A percentile compares a stretch with the other conserved stretches of the same genome.
phyloP scores from a whole-genome alignment of 2,888 invertebrate genomes.

The Lapara coniferarum region DNA sequence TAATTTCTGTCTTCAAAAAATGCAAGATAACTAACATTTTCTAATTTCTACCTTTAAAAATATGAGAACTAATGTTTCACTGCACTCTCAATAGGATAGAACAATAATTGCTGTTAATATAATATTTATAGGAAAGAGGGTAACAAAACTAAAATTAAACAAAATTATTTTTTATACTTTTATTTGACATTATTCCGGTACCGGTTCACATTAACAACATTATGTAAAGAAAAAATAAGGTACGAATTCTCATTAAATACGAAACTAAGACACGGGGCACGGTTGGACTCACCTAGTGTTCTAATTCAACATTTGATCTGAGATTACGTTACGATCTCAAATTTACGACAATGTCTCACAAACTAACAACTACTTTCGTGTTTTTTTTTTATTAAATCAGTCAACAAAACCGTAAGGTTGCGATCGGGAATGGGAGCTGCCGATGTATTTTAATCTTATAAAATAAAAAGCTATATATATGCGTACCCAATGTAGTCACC shows the following conservation, averaged over 20 bases:
- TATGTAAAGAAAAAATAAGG: slow-evolving; percentile 73
- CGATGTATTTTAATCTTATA: not conserved
- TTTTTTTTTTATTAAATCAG: slow-evolving; percentile 19
- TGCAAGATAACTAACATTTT: too few species aligned
- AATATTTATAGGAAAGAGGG: too few species aligned
- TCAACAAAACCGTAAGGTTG: slow-evolving; percentile 22
- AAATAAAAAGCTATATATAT: not conserved
- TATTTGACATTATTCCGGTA: slow-evolving; percentile 71
- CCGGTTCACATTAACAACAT: slow-evolving; percentile 73
- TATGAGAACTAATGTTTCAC: too few species aligned
- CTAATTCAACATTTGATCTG: slow-evolving; percentile 57
- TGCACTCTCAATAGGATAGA: too few species aligned
- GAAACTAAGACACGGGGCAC: slow-evolving; percentile 69
- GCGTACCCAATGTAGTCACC: not conserved
- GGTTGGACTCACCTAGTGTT: slow-evolving; percentile 45
- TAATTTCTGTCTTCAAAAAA: too few species aligned
- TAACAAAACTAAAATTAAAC: slow-evolving; percentile 33
- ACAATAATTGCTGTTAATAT: too few species aligned
- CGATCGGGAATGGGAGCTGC: slow-evolving; percentile 3
- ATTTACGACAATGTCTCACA: slow-evolving; percentile 5
- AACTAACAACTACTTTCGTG: not conserved
- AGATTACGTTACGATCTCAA: slow-evolving; percentile 53
- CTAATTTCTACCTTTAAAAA: too few species aligned
- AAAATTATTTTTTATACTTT: slow-evolving; percentile 61
- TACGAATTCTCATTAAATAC: slow-evolving; percentile 64